Evolutionary conservation across 2,888 invertebrate species (phyloP).

Genomic region (Hirtodrosophila trivittata): DNA sequence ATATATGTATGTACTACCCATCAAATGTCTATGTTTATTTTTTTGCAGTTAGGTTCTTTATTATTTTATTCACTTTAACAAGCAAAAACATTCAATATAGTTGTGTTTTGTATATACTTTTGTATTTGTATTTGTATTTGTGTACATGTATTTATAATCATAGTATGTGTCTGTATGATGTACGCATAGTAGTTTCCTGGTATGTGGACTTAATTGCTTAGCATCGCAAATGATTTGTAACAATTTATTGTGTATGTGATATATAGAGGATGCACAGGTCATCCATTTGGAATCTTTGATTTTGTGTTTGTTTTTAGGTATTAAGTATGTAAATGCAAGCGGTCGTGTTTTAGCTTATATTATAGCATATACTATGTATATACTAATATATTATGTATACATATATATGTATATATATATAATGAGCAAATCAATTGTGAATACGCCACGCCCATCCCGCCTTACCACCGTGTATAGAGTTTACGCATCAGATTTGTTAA

Average conservation of each 20-base stretch:
- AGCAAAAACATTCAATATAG: constrained; percentile 81
- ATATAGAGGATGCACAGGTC: constrained; percentile 25
- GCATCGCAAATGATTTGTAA: constrained; percentile 74
- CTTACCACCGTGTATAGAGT: constrained; percentile 39
- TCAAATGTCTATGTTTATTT: neutral
- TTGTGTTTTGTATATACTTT: constrained; percentile 50
- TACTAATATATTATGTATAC: constrained; percentile 13
- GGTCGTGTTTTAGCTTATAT: constrained; percentile 18
- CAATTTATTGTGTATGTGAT: constrained; percentile 51
- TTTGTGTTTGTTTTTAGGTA: constrained; percentile 14
- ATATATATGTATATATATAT: constrained; percentile 17
- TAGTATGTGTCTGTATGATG: constrained; percentile 28
- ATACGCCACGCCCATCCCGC: constrained; percentile 39
- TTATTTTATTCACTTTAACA: constrained; percentile 73
- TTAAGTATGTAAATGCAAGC: constrained; percentile 57
- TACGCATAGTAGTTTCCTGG: constrained; percentile 31
- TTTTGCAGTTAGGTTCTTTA: constrained; percentile 49
- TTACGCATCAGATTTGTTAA: constrained; percentile 36
- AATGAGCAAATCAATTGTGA: constrained; percentile 69
- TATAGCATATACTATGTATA: constrained; percentile 47
- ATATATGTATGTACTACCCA: constrained; percentile 2
- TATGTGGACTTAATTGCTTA: constrained; percentile 62
- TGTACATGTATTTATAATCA: constrained; percentile 11
- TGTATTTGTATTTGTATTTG: constrained; percentile 31
- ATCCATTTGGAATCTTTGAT: constrained; percentile 34